Evolutionary conservation across 2,113 vertebrate genomes (phyloP).

Genomic region (Eubucco bourcierii): DNA sequence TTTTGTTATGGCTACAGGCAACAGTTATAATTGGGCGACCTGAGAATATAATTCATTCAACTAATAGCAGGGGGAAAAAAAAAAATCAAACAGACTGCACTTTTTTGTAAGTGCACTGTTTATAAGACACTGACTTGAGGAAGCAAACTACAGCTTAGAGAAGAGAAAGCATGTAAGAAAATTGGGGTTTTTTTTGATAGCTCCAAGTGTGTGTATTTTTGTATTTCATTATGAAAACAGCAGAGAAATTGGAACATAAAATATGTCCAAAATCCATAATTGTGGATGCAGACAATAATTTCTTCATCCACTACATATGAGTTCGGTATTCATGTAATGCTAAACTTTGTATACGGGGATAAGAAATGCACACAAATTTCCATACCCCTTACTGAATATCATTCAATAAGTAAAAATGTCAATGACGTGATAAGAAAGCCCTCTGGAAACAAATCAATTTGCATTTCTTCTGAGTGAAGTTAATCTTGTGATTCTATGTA

Average conservation of each 20-base stretch:
- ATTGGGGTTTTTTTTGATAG: background rate
- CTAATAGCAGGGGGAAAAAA: slow-evolving; percentile 32
- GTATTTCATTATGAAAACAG: background rate
- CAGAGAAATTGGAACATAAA: background rate
- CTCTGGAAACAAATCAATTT: background rate
- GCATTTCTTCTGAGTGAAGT: background rate
- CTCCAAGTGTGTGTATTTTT: background rate
- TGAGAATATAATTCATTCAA: slow-evolving; percentile 69
- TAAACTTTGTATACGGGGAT: background rate
- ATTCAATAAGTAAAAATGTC: background rate
- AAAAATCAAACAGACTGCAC: background rate
- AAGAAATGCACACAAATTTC: background rate
- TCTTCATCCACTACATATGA: background rate
- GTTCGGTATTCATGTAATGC: background rate
- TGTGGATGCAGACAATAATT: background rate
- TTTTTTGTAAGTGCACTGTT: slow-evolving; percentile 31
- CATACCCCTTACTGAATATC: background rate
- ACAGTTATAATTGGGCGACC: slow-evolving; percentile 72
- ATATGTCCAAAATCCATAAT: background rate
- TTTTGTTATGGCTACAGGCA: slow-evolving; percentile 68
- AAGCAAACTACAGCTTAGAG: background rate
- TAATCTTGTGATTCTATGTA: background rate
- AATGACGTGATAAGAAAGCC: background rate
- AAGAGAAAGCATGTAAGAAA: background rate
- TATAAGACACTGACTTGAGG: slow-evolving; percentile 17